Base-by-base conservation (phyloP, 1,140 invertebrate genomes). In the Nebria ingens region DNA sequence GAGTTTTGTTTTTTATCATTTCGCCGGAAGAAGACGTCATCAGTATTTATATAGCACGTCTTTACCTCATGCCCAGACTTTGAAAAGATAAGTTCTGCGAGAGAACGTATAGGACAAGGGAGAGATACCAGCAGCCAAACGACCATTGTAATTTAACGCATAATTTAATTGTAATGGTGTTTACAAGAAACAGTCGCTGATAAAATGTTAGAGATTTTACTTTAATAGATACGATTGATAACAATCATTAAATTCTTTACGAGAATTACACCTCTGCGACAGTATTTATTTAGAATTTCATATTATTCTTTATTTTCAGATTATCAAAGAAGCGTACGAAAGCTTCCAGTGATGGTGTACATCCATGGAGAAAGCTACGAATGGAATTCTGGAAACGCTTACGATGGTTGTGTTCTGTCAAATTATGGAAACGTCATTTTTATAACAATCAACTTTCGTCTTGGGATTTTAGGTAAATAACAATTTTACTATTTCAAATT, bases 301-400 rank as follows among this genome's bases (percentile, higher is more conserved):
- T 9, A 34, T 34, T 34, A 34, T 9, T 58, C 54, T 62, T 58
- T 58, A 34, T 50, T 76, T 71, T n/a, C 71, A 79, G 76, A 73
- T 58, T 66, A 74, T 61, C 76, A 78, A 59, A 72, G 63, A 55
- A 66, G 60, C 53, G 54, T 61, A 20, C 64, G 65, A 45, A 82
- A 78, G 57, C 79, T 81, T 61, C 87, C 91, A 0, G 90, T 96
- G 0, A 78, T 97, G 63, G 85, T 96, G 9, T 93, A 88, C 69
- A 84, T 96, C 38, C 92, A 95, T 60, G 92, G 92, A 0, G 92
- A 95, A 65, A 93, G 89, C 1, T 93, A 87, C 71, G 87, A 92
- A 64, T 93, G 90, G 84, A 91, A 91, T 67, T 91, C 90, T 12
- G 91, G 92, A 55, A 95, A 95, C 71, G 82, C 89, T 0, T 94